A percentile compares a stretch with the other conserved stretches of the same genome.
Conservation (phyloP, 2,888 invertebrate species). For the Ectobius pallidus region DNA sequence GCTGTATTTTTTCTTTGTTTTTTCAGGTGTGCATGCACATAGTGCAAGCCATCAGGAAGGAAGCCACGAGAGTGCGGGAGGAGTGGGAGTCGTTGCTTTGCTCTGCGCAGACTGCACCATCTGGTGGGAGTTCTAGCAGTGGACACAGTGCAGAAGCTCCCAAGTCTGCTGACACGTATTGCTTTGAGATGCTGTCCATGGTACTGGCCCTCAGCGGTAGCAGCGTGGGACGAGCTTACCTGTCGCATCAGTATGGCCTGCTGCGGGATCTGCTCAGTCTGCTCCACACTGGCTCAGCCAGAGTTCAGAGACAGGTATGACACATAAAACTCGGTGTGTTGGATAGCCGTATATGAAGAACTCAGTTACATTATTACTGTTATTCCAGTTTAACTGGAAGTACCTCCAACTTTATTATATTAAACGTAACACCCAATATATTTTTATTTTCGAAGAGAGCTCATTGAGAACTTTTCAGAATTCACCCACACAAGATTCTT, state of each 20-base stretch:
- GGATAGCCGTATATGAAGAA: no score
- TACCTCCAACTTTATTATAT: no score
- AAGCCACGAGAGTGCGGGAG: slow-evolving; percentile 83
- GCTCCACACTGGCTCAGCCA: slow-evolving; percentile 91
- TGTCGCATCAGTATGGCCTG: slow-evolving; percentile 87
- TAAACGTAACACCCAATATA: no score
- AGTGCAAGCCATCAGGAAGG: slow-evolving; percentile 88
- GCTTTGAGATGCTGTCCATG: slow-evolving; percentile 97
- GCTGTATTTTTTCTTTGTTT: no score
- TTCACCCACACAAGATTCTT: no score
- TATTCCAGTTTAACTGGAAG: no score
- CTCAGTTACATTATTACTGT: no score
- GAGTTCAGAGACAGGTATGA: slow-evolving; percentile 88
- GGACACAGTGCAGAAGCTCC: slow-evolving; percentile 42
- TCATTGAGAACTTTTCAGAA: no score
- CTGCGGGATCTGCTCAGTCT: slow-evolving; percentile 84
- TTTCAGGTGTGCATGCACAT: slow-evolving; percentile 88
- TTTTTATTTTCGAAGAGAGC: no score
- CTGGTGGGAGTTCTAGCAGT: slow-evolving; percentile 31
- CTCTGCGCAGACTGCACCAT: slow-evolving; percentile 50
- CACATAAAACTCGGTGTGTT: no score
- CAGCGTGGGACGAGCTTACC: slow-evolving; percentile 84
- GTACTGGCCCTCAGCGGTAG: slow-evolving; percentile 93
- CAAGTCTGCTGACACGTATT: slow-evolving; percentile 83
- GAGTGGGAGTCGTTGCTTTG: slow-evolving; percentile 84